phyloP scores from a whole-genome alignment of 2,888 invertebrate genomes.

The Beris chalybata region DNA sequence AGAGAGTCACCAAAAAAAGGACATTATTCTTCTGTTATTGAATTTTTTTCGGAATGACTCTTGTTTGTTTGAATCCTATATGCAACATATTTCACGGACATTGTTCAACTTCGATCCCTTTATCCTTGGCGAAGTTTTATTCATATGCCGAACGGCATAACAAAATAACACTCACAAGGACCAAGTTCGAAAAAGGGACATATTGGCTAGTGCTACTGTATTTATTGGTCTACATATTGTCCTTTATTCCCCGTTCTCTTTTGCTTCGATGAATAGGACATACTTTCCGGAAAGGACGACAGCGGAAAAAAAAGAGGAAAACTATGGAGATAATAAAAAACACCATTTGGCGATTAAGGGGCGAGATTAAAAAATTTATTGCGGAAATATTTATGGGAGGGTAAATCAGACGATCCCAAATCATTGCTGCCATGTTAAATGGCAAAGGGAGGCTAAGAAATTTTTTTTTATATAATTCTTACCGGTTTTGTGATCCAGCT shows the following conservation, averaged over 20 bases:
- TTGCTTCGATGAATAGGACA: no score
- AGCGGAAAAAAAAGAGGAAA: neutral
- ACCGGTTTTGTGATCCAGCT: no score
- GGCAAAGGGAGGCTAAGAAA: conserved; percentile 20
- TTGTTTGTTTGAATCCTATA: conserved; percentile 5
- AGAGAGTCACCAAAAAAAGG: conserved; percentile 27
- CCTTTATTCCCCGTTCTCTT: no score
- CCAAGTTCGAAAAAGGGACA: conserved; percentile 16
- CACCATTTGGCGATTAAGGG: conserved; percentile 57
- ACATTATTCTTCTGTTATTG: conserved; percentile 34
- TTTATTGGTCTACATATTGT: conserved; percentile 15
- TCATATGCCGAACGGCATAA: conserved; percentile 6
- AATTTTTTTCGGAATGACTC: conserved; percentile 31
- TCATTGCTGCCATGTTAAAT: conserved; percentile 38
- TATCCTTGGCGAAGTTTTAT: conserved; percentile 11
- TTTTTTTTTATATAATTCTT: no score
- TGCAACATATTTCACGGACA: conserved; percentile 31
- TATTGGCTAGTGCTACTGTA: conserved; percentile 17
- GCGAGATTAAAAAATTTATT: conserved; percentile 59
- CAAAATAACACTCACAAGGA: conserved; percentile 10
- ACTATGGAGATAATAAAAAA: conserved; percentile 47
- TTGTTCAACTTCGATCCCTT: conserved; percentile 13
- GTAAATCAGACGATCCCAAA: conserved; percentile 25
- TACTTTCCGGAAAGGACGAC: neutral
- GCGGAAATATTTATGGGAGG: conserved; percentile 56